Evolutionary conservation across 1,140 invertebrate genomes (phyloP), one percentile per base, ranked within the genome.

Genomic region (Chrysopa pallens): DNA sequence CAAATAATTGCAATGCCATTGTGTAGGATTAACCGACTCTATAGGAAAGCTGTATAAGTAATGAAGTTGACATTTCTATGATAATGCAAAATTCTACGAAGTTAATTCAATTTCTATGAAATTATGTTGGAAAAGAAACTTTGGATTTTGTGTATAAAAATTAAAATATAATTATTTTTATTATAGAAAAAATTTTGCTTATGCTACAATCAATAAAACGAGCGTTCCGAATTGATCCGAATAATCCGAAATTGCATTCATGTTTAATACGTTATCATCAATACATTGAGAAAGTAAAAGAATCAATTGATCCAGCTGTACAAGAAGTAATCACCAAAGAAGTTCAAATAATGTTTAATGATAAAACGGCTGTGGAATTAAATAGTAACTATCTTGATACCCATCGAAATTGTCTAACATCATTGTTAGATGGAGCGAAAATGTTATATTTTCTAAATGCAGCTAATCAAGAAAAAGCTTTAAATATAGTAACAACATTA

Each of bases 141-240:
- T 36, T 39, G 9, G 7, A 6, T 29, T 36, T 47, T 38, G n/a
- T n/a, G n/a, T n/a, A n/a, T n/a, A n/a, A n/a, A n/a, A n/a, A n/a
- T n/a, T n/a, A n/a, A n/a, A n/a, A n/a, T n/a, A n/a, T n/a, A n/a
- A n/a, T n/a, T n/a, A n/a, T 23, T 23, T 23, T 23, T 23, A 37
- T 68, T 68, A 6, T 61, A 83, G 79, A 74, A 53, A 82, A 81
- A 58, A 74, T 79, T 36, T 65, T 92, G 37, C 64, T 93, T 37
- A 91, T 92, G 87, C 63, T 91, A 41, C 85, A 91, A 63, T 88
- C 85, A 48, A 74, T 95, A 53, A 92, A 88, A 60, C 73, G 91
- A 37, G 88, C 89, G 38, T 72, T 78, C 57, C 69, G 69, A 33
- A 55, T 93, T 44, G 73, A 85, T 55, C 58, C 73, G 3, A 64